phyloP scores from a whole-genome alignment of 2,113 vertebrate species.

The Hippocampus barbouri region DNA sequence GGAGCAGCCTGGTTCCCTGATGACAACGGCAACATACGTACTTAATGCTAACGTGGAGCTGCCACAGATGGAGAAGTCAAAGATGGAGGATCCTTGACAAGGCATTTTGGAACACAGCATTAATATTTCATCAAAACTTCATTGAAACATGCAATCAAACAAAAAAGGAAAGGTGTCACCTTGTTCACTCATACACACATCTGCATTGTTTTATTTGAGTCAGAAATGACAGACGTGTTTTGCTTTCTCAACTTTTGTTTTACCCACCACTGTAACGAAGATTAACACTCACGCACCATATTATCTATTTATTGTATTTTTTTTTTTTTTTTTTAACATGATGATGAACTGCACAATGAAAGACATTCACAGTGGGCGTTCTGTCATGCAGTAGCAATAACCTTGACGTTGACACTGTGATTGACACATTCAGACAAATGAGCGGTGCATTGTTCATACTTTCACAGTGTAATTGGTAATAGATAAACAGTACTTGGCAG shows the following conservation, averaged over 20 bases:
- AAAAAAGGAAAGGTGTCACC: slow-evolving; percentile 62
- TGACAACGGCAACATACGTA: slow-evolving; percentile 67
- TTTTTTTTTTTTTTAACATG: no score
- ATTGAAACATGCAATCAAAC: slow-evolving; percentile 72
- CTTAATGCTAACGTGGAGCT: slow-evolving; percentile 69
- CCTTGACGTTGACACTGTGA: no score
- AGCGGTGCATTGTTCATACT: no score
- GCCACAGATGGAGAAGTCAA: slow-evolving; percentile 72
- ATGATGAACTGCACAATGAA: no score
- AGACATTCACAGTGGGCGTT: no score
- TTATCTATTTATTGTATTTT: background rate
- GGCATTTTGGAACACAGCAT: slow-evolving; percentile 68
- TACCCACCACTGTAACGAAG: slow-evolving; percentile 12
- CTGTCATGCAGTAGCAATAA: no score
- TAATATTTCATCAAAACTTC: slow-evolving; percentile 74
- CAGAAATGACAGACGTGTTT: background rate
- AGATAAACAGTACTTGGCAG: no score
- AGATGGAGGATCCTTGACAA: slow-evolving; percentile 70
- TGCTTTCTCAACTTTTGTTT: slow-evolving; percentile 16
- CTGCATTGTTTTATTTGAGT: slow-evolving; percentile 42
- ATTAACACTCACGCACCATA: background rate
- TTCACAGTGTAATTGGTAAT: no score
- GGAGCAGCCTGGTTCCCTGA: slow-evolving; percentile 50
- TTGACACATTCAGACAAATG: no score
- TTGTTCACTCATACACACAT: slow-evolving; percentile 47